phyloP scores from a whole-genome alignment of 2,113 vertebrate genomes.

The Pseudorhombus dupliciocellatus region DNA sequence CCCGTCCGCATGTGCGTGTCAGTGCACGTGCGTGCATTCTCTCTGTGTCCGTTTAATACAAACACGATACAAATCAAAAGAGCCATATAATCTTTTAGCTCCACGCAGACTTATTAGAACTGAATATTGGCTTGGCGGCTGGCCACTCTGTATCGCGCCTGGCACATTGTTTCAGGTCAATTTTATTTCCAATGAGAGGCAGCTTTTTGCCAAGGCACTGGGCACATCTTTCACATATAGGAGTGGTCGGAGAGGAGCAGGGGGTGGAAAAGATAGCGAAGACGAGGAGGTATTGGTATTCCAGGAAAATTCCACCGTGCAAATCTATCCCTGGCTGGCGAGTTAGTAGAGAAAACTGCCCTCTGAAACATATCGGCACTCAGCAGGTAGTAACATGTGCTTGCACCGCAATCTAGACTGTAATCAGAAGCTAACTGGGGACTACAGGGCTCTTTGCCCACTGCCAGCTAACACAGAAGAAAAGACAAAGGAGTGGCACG shows the following conservation, averaged over 20 bases:
- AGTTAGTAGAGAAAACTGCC: slow-evolving; percentile 40
- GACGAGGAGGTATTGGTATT: slow-evolving; percentile 52
- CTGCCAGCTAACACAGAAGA: slow-evolving; percentile 37
- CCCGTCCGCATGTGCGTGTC: slow-evolving; percentile 22
- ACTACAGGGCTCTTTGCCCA: slow-evolving; percentile 41
- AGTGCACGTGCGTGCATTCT: neutral
- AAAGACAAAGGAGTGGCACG: slow-evolving; percentile 8
- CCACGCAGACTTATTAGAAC: slow-evolving; percentile 25
- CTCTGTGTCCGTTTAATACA: slow-evolving; percentile 11
- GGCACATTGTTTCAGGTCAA: slow-evolving; percentile 48
- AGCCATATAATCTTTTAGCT: slow-evolving; percentile 45
- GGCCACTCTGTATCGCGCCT: slow-evolving; percentile 23
- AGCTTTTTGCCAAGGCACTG: slow-evolving; percentile 38
- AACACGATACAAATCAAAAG: slow-evolving; percentile 50
- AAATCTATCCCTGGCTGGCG: slow-evolving; percentile 55
- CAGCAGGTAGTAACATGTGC: slow-evolving; percentile 70
- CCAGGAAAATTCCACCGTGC: slow-evolving; percentile 40
- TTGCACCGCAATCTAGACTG: slow-evolving; percentile 65
- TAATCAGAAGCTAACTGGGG: slow-evolving; percentile 66
- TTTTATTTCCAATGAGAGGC: slow-evolving; percentile 53
- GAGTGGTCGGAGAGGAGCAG: slow-evolving; percentile 32
- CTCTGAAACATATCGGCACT: slow-evolving; percentile 59
- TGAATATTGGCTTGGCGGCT: slow-evolving; percentile 30
- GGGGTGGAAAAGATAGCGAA: slow-evolving; percentile 15
- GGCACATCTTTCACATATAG: slow-evolving; percentile 47